These are phyloP conservation scores for Epinephelus awoara DNA, from an alignment of 2,797 vertebrate genomes.

Conservation along the genomic window DNA sequence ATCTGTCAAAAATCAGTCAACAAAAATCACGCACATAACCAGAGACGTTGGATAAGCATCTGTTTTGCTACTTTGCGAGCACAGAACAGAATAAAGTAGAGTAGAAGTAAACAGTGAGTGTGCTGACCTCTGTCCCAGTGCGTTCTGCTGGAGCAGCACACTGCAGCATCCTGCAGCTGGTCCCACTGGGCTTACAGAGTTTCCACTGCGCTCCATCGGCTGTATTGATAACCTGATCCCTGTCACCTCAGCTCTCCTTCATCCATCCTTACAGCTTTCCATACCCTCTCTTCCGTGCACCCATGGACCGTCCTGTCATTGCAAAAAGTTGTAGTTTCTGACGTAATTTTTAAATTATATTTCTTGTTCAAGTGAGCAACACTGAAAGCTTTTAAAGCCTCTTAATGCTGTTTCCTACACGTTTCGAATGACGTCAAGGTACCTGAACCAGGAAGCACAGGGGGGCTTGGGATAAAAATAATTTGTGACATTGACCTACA, in stretches of 20 bases:
- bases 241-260: conserved; percentile 64
- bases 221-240: conserved; percentile 78
- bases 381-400: not conserved
- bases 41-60: not conserved
- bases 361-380: not conserved
- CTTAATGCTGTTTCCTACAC: not conserved
- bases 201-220: conserved; percentile 72
- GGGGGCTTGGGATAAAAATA: not conserved
- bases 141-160: conserved; percentile 60
- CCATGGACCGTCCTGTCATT: not conserved
- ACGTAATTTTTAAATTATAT: not conserved
- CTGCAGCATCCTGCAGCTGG: conserved; percentile 64
- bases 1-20: not conserved
- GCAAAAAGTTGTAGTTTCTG: conserved; percentile 6
- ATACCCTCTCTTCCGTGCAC: conserved; percentile 27
- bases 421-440: not conserved
- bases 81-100: not conserved
- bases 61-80: not conserved
- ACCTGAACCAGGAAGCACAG: not conserved
- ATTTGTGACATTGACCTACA: not conserved
- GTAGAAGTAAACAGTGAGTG: conserved; percentile 28
- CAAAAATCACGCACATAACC: not conserved
- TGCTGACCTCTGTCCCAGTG: conserved; percentile 70
- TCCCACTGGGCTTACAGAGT: conserved; percentile 81
- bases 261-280: conserved; percentile 50